Evolutionary conservation across 1,140 invertebrate genomes (phyloP), one percentile per base, ranked within the genome.

Genomic region (Drosophila cardini): DNA sequence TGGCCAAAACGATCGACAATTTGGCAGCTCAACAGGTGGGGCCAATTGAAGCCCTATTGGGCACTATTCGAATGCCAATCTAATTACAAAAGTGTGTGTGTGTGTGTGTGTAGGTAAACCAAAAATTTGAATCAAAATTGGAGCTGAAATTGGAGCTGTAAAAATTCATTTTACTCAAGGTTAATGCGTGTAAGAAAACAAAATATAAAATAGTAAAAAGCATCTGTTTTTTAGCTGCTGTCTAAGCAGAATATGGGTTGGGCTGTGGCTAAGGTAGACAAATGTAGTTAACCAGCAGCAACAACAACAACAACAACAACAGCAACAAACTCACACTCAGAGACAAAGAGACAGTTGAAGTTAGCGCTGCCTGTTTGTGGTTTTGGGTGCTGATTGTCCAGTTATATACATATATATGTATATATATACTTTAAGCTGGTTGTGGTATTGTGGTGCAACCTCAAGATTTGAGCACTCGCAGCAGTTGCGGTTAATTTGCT

Each of bases 401-500:
- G 46, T 32, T 73, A 55, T 40, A 32, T 73, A 55, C 36, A 26
- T 26, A 32, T 73, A 55, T 40, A 26, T 26, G 21, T 26, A 26
- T 26, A 36, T 73, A 55, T 40, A 26, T 5, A 26, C 21, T 4
- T 26, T 32, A 36, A 30, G 48, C 69, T 71, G 78, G 52, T 46
- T 13, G 56, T 52, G 21, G 21, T 26, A 64, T 48, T 73, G 75
- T 87, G 84, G 84, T 89, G 84, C 84, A 89, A 87, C 72, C 72
- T 70, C 50, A 36, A 62, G 63, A 67, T 67, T 67, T 57, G 52
- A 57, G 75, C 60, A 50, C 60, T 63, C 67, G 76, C 56, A 56
- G 69, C 69, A 52, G 56, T 89, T 89, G 84, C 68, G 84, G 84
- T 89, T 89, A 89, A 89, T 89, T 89, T 89, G 84, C 84, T 89